phyloP scores from a whole-genome alignment of 2,797 vertebrate genomes.

The Morelia viridis region DNA sequence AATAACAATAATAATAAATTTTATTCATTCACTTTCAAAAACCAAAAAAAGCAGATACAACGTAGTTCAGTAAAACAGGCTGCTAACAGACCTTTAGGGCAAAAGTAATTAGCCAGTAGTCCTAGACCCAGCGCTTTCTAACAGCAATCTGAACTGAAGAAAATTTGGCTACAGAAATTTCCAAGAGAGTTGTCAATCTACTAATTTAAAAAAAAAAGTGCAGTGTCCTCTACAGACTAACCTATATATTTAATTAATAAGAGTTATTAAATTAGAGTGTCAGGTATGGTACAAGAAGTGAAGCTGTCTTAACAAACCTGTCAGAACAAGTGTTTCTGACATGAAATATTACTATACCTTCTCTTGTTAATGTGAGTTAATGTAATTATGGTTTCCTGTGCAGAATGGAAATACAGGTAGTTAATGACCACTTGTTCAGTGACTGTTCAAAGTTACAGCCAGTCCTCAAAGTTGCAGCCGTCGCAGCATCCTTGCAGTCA shows the following conservation, averaged over 20 bases:
- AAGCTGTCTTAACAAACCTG: neutral
- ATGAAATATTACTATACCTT: neutral
- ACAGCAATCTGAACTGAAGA: neutral
- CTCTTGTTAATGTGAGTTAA: no score
- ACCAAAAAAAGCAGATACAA: neutral
- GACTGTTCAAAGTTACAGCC: no score
- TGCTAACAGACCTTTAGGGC: neutral
- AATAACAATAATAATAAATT: neutral
- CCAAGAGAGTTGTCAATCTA: no score
- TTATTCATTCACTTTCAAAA: neutral
- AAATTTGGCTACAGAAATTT: neutral
- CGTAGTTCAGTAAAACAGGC: neutral
- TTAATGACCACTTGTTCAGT: no score
- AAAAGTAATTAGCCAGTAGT: neutral
- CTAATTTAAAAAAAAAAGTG: neutral
- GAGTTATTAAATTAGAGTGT: neutral
- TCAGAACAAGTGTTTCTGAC: neutral
- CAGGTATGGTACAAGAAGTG: neutral
- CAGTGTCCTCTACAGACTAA: neutral
- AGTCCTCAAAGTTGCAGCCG: no score
- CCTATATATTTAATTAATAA: neutral
- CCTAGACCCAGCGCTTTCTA: neutral
- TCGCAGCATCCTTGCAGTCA: no score
- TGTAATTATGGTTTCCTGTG: no score
- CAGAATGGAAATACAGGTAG: no score